Conservation (phyloP, 2,888 invertebrate species). For the Ophonus ardosiacus region DNA sequence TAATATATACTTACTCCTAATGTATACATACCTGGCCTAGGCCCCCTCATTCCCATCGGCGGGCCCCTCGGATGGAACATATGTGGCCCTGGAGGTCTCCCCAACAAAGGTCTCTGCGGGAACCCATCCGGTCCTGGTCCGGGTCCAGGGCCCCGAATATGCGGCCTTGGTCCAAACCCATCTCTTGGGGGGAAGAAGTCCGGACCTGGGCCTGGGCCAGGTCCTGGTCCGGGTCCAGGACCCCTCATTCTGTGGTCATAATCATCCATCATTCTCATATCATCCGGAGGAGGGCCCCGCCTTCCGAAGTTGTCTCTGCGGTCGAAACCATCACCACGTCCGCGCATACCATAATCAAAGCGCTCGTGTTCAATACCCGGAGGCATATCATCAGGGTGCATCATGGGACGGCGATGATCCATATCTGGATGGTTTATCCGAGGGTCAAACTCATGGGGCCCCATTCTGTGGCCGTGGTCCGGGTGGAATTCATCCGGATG, state of each 20-base stretch:
- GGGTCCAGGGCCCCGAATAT: conserved; percentile 69
- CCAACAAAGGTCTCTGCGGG: conserved; percentile 68
- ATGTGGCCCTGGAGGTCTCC: conserved; percentile 67
- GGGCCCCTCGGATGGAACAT: conserved; percentile 71
- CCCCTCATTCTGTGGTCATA: conserved; percentile 66
- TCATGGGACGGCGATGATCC: conserved; percentile 47
- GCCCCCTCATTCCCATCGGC: conserved; percentile 68
- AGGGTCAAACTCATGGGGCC: conserved; percentile 65
- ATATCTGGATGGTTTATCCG: conserved; percentile 63
- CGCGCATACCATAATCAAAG: conserved; percentile 68
- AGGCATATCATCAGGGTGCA: conserved; percentile 48
- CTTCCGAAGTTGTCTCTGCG: conserved; percentile 73
- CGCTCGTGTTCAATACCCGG: conserved; percentile 67
- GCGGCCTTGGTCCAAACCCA: conserved; percentile 67
- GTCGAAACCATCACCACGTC: conserved; percentile 68
- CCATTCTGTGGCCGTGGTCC: conserved; percentile 72
- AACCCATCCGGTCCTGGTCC: conserved; percentile 70
- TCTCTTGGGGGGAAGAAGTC: conserved; percentile 69
- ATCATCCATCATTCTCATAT: conserved; percentile 67
- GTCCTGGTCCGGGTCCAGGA: conserved; percentile 67
- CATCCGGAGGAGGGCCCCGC: conserved; percentile 69
- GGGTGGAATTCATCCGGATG: conserved; percentile 74
- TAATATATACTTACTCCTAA: background rate
- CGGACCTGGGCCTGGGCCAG: conserved; percentile 66
- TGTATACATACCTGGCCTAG: conserved; percentile 66